These are phyloP conservation scores for Centropus bengalensis DNA, from an alignment of 2,113 vertebrate species.

Conservation along the genomic window DNA sequence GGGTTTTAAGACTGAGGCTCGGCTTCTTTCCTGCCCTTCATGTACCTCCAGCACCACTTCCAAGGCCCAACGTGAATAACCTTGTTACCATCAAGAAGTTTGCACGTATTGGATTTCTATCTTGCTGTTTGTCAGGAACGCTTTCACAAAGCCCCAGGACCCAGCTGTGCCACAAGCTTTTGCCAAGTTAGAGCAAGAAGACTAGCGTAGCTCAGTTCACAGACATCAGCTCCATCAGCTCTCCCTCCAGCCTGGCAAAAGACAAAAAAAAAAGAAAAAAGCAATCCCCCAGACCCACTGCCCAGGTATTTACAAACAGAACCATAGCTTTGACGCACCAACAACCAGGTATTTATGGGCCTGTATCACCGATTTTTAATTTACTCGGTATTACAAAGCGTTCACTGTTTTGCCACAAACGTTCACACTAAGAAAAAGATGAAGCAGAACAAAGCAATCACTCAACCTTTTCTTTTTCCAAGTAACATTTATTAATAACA, in stretches of 20 bases:
- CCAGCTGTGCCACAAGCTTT: not conserved
- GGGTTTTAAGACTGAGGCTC: not conserved
- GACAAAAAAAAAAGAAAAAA: not conserved
- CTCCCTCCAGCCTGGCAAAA: too few relatives aligned
- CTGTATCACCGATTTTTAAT: not conserved
- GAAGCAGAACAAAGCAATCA: slow-evolving; percentile 41
- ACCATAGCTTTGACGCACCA: not conserved
- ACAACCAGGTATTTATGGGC: not conserved
- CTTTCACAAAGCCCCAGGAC: not conserved
- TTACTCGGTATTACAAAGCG: not conserved
- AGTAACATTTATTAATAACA: slow-evolving; percentile 67
- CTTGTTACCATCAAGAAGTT: not conserved
- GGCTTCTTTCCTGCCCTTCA: not conserved
- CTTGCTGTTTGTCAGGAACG: not conserved
- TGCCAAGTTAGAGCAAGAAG: not conserved
- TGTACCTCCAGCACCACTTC: not conserved
- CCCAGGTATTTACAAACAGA: not conserved
- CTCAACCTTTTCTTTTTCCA: slow-evolving; percentile 9
- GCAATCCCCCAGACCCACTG: not conserved
- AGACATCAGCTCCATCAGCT: not conserved
- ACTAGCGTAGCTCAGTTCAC: not conserved
- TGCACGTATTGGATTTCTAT: not conserved
- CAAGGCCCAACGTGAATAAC: not conserved
- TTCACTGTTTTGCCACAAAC: not conserved
- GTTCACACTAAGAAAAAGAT: not conserved